Base-by-base conservation (phyloP, 1,140 invertebrate genomes). In the Pogonognathellus flavescens region DNA sequence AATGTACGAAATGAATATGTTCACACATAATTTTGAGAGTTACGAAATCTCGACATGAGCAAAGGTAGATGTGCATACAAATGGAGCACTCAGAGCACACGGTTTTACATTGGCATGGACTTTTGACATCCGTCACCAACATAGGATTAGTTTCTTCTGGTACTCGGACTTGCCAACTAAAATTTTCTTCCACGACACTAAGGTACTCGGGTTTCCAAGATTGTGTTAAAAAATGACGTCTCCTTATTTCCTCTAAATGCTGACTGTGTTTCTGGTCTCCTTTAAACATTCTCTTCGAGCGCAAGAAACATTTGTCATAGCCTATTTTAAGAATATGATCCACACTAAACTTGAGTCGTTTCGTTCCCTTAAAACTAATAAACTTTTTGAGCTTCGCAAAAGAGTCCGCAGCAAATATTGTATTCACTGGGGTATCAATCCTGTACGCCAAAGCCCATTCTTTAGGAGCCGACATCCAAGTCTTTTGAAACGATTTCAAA, bases 291-390 rank as follows among this genome's bases (percentile, higher is more conserved):
- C 87, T 50, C 25, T 88, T 88, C 0, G 82, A 80, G n/a, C 87
- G 62, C 5, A 84, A 49, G 52, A 88, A 88, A 25, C 87, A 88
- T 84, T 86, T 87, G 60, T 88, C 87, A 41, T 88, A 88, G 22
- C 87, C 87, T 16, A 88, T 87, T 70, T 88, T 88, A 0, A 88
- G 83, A 20, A 88, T 85, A 4, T 87, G 83, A n/a, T 87, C 83
- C 52, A 88, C 55, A n/a, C 41, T 66, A 18, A 31, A 49, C 3
- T 57, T 72, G 14, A 88, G 31, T 25, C 80, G 83, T 55, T 84
- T 86, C 6, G 87, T 88, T n/a, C 87, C 87, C 66, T 88, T 88
- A 80, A 88, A 88, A 50, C 59, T 49, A 16, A 88, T 84, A 62
- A 88, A 88, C 53, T 88, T 88, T 72, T 83, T 83, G n/a, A 88